Evolutionary conservation across 2,113 vertebrate species (phyloP), one percentile per base, ranked within the genome.

Genomic region (Podiceps cristatus): DNA sequence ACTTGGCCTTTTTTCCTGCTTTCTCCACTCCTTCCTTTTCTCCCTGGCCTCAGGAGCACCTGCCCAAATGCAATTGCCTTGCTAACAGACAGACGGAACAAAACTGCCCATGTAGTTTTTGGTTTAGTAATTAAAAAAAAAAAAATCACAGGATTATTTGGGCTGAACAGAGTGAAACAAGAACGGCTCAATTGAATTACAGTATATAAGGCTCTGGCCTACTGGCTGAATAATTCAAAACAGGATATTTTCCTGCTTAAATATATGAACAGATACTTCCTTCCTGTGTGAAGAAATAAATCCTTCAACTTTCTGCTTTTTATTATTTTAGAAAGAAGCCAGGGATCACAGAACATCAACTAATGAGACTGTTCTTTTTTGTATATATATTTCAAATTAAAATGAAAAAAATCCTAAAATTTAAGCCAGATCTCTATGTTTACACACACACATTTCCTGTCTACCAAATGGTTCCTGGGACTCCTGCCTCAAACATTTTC

Each of bases 301-400:
- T 66, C 42, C 53, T 94, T 79, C 66, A 88, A 76, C 2, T 9
- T 90, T 96, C 93, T 96, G 95, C 66, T 96, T 95, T 88, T 88
- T 93, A 96, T 95, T 96, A 96, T 90, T 96, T 88, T 86, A 91
- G 92, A 96, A 96, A 96, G 74, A 96, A 96, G 75, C 35, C 88
- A 92, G 91, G 63, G 63, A 96, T 96, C 95, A 95, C 74, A 95
- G 56, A 83, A 88, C 58, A 92, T 78, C 87, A 96, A 29, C 71
- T 93, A 95, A 95, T 95, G 85, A 85, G 77, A 82, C 67, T 79
- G 69, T 62, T 86, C 64, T 86, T 89, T 95, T 89, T 94, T 89
- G 49, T 94, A 82, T 94, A 90, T 86, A 40, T 89, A 92, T 96
- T 96, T 90, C 63, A 92, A 96, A 94, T 88, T 92, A 76, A 93